Evolutionary conservation across 2,888 invertebrate species (phyloP).

Genomic region (Trilocha varians): DNA sequence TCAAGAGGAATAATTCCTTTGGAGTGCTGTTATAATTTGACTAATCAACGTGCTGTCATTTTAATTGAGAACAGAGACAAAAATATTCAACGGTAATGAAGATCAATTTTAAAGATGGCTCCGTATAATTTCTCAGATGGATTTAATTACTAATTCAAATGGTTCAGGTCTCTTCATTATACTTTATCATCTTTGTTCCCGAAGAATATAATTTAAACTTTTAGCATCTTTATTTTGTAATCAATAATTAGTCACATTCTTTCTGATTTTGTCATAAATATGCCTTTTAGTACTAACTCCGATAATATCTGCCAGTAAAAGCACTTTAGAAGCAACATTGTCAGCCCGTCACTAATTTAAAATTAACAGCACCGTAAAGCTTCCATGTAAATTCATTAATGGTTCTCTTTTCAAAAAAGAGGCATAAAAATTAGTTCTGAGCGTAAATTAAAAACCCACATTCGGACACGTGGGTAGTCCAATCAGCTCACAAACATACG

Average conservation of each 20-base stretch:
- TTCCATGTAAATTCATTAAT: conserved; percentile 24
- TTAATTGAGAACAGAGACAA: background rate
- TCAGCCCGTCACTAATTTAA: conserved; percentile 23
- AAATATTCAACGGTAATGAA: background rate
- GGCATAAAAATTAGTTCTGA: conserved; percentile 33
- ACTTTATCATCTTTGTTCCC: background rate
- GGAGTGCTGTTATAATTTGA: background rate
- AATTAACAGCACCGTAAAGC: conserved; percentile 22
- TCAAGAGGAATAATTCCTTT: too few relatives aligned
- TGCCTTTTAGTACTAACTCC: background rate
- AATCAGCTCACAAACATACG: conserved; percentile 54
- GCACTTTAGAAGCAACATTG: conserved; percentile 4
- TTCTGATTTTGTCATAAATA: background rate
- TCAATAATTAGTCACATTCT: background rate
- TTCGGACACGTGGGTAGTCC: conserved; percentile 37
- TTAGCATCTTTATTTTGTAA: too few relatives aligned
- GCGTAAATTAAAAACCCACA: conserved; percentile 49
- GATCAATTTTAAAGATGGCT: background rate
- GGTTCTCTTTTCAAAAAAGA: conserved; percentile 27
- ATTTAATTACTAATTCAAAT: background rate
- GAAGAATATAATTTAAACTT: too few relatives aligned
- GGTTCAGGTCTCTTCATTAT: background rate
- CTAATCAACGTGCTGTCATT: background rate
- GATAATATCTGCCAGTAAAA: background rate
- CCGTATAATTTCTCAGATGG: background rate